These are phyloP conservation scores for Thumatha senex DNA, from an alignment of 2,888 invertebrate genomes.

Conservation along the genomic window DNA sequence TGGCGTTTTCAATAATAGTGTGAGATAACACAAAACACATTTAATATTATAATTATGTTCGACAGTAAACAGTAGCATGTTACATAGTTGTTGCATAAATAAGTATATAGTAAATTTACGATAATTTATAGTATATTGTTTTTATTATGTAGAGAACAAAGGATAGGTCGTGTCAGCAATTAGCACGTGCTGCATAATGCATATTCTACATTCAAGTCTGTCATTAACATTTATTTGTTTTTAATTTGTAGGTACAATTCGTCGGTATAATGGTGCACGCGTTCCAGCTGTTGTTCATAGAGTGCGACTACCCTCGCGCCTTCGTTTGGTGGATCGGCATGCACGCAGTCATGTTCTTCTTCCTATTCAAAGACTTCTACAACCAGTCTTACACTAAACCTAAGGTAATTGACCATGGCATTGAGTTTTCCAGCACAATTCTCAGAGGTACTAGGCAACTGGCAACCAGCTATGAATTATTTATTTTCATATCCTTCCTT, in stretches of 20 bases:
- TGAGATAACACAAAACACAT: no score
- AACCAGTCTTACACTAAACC: conserved; percentile 87
- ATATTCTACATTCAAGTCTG: background rate
- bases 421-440: background rate
- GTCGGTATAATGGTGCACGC: conserved; percentile 95
- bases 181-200: conserved; percentile 5
- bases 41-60: no score
- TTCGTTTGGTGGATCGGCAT: conserved; percentile 98
- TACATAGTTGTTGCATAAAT: no score
- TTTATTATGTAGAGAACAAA: background rate
- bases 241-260: conserved; percentile 89
- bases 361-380: conserved; percentile 97
- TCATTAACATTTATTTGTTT: conserved; percentile 17
- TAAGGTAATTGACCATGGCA: conserved; percentile 37
- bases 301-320: conserved; percentile 96
- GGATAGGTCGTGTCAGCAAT: conserved; percentile 6
- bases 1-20: no score
- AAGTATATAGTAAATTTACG: no score
- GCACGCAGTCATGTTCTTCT: conserved; percentile 98
- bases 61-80: no score
- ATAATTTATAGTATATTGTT: background rate
- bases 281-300: conserved; percentile 94
- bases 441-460: no score
- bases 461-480: background rate
- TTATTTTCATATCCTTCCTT: background rate